Conservation (phyloP, 2,888 invertebrate genomes). For the Chymomyza caudatula region DNA sequence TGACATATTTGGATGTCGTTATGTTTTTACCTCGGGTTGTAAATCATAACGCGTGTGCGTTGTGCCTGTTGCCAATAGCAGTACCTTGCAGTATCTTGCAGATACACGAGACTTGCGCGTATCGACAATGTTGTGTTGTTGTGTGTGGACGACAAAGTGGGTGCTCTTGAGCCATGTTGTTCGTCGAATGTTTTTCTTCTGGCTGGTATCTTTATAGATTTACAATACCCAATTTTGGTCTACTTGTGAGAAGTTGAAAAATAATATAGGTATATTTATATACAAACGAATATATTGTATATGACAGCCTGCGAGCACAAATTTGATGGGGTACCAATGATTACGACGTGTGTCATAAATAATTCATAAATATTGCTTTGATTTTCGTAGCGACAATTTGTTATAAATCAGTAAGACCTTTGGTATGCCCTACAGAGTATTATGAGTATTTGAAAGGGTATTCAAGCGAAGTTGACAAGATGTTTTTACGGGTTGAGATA, state of each 20-base stretch:
- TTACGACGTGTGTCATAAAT: slow-evolving; percentile 69
- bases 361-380: slow-evolving; percentile 73
- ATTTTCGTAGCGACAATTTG: slow-evolving; percentile 61
- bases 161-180: slow-evolving; percentile 1
- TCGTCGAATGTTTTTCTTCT: slow-evolving; percentile 9
- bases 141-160: slow-evolving; percentile 6
- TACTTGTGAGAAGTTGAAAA: slow-evolving; percentile 67
- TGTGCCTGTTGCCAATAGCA: not conserved
- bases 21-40: slow-evolving; percentile 67
- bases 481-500: not conserved
- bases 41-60: slow-evolving; percentile 68
- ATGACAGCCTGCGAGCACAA: slow-evolving; percentile 9
- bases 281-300: slow-evolving; percentile 46
- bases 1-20: slow-evolving; percentile 72
- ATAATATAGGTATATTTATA: slow-evolving; percentile 26
- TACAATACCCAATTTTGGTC: slow-evolving; percentile 70
- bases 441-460: not conserved
- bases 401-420: not conserved
- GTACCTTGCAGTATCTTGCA: slow-evolving; percentile 37
- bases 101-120: slow-evolving; percentile 37
- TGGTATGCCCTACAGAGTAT: not conserved
- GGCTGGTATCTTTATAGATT: slow-evolving; percentile 65
- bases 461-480: not conserved
- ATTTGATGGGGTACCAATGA: slow-evolving; percentile 69
- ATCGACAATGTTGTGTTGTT: slow-evolving; percentile 7